Conservation (phyloP, 2,797 vertebrate genomes). For the Halcyon leucocephala region DNA sequence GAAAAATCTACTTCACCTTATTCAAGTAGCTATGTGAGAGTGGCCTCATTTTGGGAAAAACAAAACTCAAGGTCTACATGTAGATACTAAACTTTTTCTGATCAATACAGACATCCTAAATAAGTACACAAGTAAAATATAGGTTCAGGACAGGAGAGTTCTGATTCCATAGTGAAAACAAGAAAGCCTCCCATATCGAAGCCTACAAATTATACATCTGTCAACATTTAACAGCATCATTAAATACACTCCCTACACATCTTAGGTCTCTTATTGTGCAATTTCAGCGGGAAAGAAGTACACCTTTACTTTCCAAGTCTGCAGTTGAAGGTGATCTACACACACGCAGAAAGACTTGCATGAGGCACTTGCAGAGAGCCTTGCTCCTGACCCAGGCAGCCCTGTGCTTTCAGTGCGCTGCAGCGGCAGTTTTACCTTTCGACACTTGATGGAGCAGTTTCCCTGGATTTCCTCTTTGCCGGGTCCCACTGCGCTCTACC, state of each 20-base stretch:
- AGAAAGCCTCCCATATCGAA: background rate
- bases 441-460: conserved; percentile 70
- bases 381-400: background rate
- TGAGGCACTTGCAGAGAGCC: background rate
- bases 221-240: background rate
- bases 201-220: background rate
- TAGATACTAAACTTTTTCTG: background rate
- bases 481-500: background rate
- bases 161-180: background rate
- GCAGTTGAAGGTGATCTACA: background rate
- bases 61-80: background rate
- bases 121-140: background rate
- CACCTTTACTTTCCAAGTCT: background rate
- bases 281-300: background rate
- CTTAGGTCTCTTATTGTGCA: background rate
- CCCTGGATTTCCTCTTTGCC: background rate
- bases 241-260: background rate
- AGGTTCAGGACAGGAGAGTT: background rate
- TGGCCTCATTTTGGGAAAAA: background rate
- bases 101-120: background rate
- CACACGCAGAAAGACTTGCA: background rate
- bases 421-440: conserved; percentile 38
- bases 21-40: background rate
- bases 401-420: background rate
- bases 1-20: background rate